Base-by-base conservation (phyloP, 2,113 vertebrate genomes). In the Gambusia affinis region DNA sequence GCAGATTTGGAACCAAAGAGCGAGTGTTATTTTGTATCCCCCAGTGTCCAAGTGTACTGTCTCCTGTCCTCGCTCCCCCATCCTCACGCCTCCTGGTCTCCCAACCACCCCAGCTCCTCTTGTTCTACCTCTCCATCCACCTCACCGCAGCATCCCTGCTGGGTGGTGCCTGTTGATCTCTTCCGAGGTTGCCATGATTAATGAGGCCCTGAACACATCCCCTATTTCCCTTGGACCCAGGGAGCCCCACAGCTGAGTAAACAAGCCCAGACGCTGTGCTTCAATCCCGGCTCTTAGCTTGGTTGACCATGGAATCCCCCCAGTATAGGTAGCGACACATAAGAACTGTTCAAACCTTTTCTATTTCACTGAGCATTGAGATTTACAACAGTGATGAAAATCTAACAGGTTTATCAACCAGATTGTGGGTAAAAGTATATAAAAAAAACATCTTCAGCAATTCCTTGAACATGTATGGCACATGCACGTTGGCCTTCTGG, bases 191-290 rank as follows among this genome's bases (percentile, higher is more conserved):
- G 88, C 84, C 85, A 93, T 96, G 96, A 98, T 97, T 96, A 95
- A 97, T 96, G 96, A 95, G 94, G 88, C 93, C 87, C 91, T 90
- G 91, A 93, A 95, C 93, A 93, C 90, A 92, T 94, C 94, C 96
- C 95, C 92, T 92, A 82, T 94, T 95, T 94, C 94, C 93, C 94
- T 88, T 81, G 88, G 93, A 94, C 79, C 87, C 69, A 39, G 82
- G 76, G 89, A 92, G 91, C 79, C 67, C 80, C 85, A 86, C 96
- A 97, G 96, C 97, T 97, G 97, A 96, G 91, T 94, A 97, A 98
- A 98, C 90, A 97, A 60, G 67, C 10, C 90, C 71, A 60, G 88
- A 67, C 83, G 28, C 85, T 68, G 79, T 79, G 85, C 79, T 79
- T 6, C 64, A 37, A 54, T 82, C 81, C 86, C 12, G 75, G 78